phyloP scores from a whole-genome alignment of 53 echinoderm and acorn worm species.

The Crossaster papposus region DNA sequence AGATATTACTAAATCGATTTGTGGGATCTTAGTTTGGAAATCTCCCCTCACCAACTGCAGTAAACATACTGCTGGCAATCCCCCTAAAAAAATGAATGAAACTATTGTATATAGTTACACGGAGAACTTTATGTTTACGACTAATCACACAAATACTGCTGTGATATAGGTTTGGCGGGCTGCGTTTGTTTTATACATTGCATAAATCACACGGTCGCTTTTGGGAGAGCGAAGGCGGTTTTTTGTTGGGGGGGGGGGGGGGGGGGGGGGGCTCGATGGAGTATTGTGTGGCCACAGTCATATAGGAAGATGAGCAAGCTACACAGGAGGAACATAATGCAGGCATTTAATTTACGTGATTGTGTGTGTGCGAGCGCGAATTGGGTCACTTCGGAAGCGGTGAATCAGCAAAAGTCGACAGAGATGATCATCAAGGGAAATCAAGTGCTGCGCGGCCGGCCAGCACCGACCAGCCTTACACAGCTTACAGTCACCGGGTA shows the following conservation, averaged over 20 bases:
- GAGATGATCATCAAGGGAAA: conserved; percentile 61
- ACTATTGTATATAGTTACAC: background rate
- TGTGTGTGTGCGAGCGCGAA: conserved; percentile 65
- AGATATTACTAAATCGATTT: too few relatives aligned
- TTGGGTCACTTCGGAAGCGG: conserved; percentile 62
- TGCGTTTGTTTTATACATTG: background rate
- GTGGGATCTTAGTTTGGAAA: too few relatives aligned
- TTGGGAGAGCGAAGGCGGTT: background rate
- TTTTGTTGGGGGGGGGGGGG: background rate
- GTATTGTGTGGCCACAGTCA: conserved; percentile 4
- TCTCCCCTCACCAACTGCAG: too few relatives aligned
- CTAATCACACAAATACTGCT: background rate
- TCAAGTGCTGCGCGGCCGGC: conserved; percentile 37
- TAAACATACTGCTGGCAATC: too few relatives aligned
- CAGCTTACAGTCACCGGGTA: conserved; percentile 8
- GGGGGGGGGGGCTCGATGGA: background rate
- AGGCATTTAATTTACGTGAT: conserved; percentile 62
- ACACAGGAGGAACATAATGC: conserved; percentile 52
- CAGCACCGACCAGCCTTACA: background rate
- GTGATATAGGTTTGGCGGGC: background rate
- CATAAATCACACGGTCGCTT: conserved; percentile 30
- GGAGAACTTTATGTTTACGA: conserved; percentile 10
- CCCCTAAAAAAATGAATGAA: background rate
- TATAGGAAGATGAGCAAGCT: conserved; percentile 48
- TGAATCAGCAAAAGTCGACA: conserved; percentile 64